phyloP scores from a whole-genome alignment of 2,113 vertebrate species.

The Datnioides undecimradiatus region DNA sequence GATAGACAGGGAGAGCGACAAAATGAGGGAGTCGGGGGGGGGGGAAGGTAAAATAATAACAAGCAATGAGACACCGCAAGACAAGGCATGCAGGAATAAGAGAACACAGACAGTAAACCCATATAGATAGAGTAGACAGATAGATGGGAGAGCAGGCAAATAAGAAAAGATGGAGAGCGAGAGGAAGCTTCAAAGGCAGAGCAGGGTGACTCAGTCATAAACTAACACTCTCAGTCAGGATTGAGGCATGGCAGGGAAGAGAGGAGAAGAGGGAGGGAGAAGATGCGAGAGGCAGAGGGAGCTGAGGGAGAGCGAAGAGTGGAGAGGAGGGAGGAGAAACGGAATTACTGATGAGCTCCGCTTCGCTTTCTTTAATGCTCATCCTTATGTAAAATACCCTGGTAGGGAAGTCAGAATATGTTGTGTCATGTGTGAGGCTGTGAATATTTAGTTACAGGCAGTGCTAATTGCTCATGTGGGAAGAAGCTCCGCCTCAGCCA shows the following conservation, averaged over 20 bases:
- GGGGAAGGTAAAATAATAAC: constrained; percentile 48
- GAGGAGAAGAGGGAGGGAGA: constrained; percentile 30
- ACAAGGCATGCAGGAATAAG: constrained; percentile 9
- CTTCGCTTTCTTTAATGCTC: constrained; percentile 32
- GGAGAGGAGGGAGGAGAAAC: constrained; percentile 53
- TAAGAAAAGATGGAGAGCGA: constrained; percentile 54
- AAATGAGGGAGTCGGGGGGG: constrained; percentile 26
- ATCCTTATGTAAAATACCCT: constrained; percentile 49
- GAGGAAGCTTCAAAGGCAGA: constrained; percentile 65
- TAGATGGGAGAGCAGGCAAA: constrained; percentile 37
- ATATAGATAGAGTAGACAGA: constrained; percentile 22
- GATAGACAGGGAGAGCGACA: constrained; percentile 33
- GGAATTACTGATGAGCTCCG: constrained; percentile 59
- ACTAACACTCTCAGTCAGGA: constrained; percentile 75
- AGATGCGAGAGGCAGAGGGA: constrained; percentile 29
- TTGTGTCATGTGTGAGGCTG: constrained; percentile 58
- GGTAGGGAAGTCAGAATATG: constrained; percentile 36
- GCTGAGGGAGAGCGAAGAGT: constrained; percentile 45
- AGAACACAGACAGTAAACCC: constrained; percentile 1
- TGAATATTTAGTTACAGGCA: constrained; percentile 41
- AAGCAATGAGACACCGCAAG: constrained; percentile 31
- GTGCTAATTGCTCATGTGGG: constrained; percentile 53
- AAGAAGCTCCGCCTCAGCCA: constrained; percentile 31
- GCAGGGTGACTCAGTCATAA: constrained; percentile 76
- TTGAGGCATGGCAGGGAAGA: constrained; percentile 56